Evolutionary conservation across 2,888 invertebrate species (phyloP).

Genomic region (Oxyscelio sp.): DNA sequence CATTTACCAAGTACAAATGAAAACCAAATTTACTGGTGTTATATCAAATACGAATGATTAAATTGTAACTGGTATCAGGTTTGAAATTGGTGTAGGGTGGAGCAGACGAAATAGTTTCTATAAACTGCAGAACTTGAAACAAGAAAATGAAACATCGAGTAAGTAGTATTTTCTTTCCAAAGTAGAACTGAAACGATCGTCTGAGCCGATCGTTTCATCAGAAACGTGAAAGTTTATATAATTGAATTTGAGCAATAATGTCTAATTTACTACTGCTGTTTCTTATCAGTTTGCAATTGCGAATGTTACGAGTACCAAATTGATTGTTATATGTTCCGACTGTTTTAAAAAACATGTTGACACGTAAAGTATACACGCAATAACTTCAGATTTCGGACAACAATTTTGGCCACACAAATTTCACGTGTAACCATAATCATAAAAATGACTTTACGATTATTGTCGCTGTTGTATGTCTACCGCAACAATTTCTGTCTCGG

Average conservation of each 20-base stretch:
- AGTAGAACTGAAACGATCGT: conserved; percentile 26
- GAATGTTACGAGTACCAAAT: not conserved
- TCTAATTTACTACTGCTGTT: conserved; percentile 21
- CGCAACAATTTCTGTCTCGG: conserved; percentile 36
- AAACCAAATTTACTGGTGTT: no score
- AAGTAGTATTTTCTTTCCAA: conserved; percentile 26
- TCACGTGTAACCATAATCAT: conserved; percentile 39
- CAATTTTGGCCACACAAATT: conserved; percentile 36
- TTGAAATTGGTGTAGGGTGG: conserved; percentile 41
- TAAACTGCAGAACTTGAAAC: conserved; percentile 45
- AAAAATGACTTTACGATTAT: conserved; percentile 59
- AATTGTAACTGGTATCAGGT: conserved; percentile 13
- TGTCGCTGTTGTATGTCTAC: conserved; percentile 37
- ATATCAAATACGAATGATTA: conserved; percentile 36
- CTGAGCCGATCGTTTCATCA: conserved; percentile 7
- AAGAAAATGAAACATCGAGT: conserved; percentile 49
- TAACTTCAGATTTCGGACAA: conserved; percentile 4
- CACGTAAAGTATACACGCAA: not conserved
- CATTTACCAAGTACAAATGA: conserved; percentile 22
- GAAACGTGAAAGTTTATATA: conserved; percentile 20
- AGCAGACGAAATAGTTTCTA: no score
- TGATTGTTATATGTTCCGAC: not conserved
- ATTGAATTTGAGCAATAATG: conserved; percentile 37
- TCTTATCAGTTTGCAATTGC: not conserved
- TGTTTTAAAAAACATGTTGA: not conserved